Base-by-base conservation (phyloP, 2,888 invertebrate species). In the Crossocerus cetratus region DNA sequence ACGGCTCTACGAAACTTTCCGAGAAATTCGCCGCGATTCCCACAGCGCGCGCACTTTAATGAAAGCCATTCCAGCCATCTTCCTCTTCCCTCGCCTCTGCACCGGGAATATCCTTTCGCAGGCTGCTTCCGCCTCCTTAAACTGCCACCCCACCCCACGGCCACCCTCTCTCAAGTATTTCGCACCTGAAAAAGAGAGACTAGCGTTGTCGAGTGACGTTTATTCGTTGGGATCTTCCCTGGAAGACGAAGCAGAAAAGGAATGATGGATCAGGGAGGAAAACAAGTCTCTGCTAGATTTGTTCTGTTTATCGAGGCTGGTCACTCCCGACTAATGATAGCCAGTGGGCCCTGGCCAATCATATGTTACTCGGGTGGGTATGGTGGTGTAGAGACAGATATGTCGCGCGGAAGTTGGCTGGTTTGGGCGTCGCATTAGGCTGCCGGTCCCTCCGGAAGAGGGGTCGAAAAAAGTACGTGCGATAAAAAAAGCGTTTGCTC, bases 41-140 rank as follows among this genome's bases (percentile, higher is more conserved):
- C 71, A 69, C 42, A n/a, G n/a, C 32, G 32, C 32, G 32, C 55
- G 32, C 44, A 60, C 61, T 78, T 76, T 81, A 78, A 81, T 72
- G 77, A 81, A 77, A 81, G 59, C 82, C 42, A 80, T 81, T 76
- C 75, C 82, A 69, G n/a, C n/a, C n/a, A n/a, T n/a, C 74, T 70
- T 44, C 69, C 55, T 57, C 43, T 73, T 32, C 8, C 1, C 32
- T 32, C 8, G 32, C 8, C 32, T 44, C 32, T 53, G 45, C 42
- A 45, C 44, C 58, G 56, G 53, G 62, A 67, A 69, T 66, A 44
- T 53, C 65, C 53, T 54, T 22, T 49, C 57, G 22, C 45, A 45
- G 59, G 4, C n/a, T 45, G 4, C n/a, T 45, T 65, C n/a, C 65
- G 60, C 63, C 72, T 77, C 69, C 78, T 74, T 76, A 60, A 74